Evolutionary conservation across 2,113 vertebrate genomes (phyloP), one percentile per base, ranked within the genome.

Genomic region (Gasterosteus nipponicus): DNA sequence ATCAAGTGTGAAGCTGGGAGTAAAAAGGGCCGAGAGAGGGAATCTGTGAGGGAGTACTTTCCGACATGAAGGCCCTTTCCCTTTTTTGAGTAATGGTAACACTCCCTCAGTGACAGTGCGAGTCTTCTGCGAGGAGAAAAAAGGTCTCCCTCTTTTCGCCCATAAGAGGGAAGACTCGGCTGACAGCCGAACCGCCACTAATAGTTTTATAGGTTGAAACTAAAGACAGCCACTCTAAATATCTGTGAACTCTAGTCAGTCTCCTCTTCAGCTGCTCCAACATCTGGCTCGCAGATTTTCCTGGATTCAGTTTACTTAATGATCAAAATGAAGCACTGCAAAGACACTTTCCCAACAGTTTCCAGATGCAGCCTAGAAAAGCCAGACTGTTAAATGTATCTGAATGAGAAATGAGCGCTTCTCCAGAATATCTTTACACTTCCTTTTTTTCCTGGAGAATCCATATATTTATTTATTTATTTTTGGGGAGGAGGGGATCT

Each of bases 1-100:
- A 92, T 88, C 80, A 82, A 81, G 81, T 83, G 78, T 81, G 72
- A 88, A 82, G 77, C 72, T 73, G 66, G 60, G 61, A 82, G 78
- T 38, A 38, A 38, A 85, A 67, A 46, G 73, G 75, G 29, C n/a
- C 33, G 19, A 46, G 51, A 41, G 69, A 73, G 29, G n/a, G 64
- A 73, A 35, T 5, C 61, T 69, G 72, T 54, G 74, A 71, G 68
- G 10, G 69, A 71, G 68, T 68, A 54, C 67, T 77, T 80, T 90
- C 60, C 60, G 39, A 80, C 65, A 81, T 83, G 42, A 89, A 82
- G 69, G 82, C 76, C 78, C 35, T 70, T 69, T 85, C 79, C 84
- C 44, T 73, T 80, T 61, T 47, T 83, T 75, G 39, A 79, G 77
- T 58, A 78, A 83, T 80, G 71, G 84, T 79, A 88, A 75, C 69